Conservation (phyloP, 2,888 invertebrate species). For the Andrena praecox region DNA sequence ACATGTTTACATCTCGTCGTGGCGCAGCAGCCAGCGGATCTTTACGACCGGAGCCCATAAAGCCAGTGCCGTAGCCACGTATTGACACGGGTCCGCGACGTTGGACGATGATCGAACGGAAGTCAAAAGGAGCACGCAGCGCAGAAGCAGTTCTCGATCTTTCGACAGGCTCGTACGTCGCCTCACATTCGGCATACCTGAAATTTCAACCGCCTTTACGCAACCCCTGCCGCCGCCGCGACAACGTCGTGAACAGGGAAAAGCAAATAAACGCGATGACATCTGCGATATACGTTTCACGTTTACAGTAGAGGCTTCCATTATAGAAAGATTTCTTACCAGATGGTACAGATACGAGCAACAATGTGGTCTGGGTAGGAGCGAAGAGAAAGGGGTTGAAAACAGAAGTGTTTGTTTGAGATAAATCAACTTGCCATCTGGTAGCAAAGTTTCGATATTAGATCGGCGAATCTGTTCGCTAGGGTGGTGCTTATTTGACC, state of each 20-base stretch:
- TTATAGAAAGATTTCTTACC: not conserved
- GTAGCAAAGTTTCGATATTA: too few species aligned
- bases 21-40: slow-evolving; percentile 56
- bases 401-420: too few species aligned
- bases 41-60: slow-evolving; percentile 63
- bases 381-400: too few species aligned
- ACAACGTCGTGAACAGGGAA: not conserved
- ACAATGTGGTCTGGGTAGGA: too few species aligned
- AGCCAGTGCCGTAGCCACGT: slow-evolving; percentile 47
- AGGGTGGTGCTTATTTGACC: too few species aligned
- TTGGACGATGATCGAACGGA: slow-evolving; percentile 57
- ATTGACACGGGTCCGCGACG: slow-evolving; percentile 35
- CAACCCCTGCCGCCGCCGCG: not conserved
- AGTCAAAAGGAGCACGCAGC: slow-evolving; percentile 35
- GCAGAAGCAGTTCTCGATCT: slow-evolving; percentile 16
- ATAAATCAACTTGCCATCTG: too few species aligned
- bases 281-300: not conserved
- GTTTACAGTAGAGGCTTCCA: not conserved
- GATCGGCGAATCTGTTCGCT: too few species aligned
- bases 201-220: slow-evolving; percentile 26
- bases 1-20: slow-evolving; percentile 66
- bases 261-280: slow-evolving; percentile 13
- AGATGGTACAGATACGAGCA: too few species aligned
- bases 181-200: not conserved
- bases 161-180: not conserved